A percentile compares a stretch with the other conserved stretches of the same genome.
phyloP scores from a whole-genome alignment of 2,888 invertebrate genomes.

The Blomia tropicalis region DNA sequence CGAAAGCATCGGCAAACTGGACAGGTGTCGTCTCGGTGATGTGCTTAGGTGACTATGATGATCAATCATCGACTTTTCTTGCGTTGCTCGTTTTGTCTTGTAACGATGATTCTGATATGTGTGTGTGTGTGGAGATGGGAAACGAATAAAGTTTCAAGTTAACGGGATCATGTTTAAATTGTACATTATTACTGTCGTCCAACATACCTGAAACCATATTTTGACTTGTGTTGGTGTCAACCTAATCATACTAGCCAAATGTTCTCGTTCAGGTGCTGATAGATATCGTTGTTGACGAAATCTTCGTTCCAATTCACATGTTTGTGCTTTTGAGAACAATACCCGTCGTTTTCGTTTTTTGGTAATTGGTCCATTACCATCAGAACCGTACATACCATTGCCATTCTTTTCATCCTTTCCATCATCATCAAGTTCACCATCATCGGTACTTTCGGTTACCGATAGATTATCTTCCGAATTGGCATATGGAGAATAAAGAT shows the following conservation, averaged over 20 bases:
- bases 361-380: constrained; percentile 26
- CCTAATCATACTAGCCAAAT: constrained; percentile 79
- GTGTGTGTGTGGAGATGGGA: not conserved
- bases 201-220: constrained; percentile 75
- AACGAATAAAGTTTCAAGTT: not conserved
- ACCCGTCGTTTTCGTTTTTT: constrained; percentile 90
- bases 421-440: constrained; percentile 36
- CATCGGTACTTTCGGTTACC: constrained; percentile 33
- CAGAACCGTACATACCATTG: constrained; percentile 7
- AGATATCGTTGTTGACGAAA: constrained; percentile 91
- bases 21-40: not conserved
- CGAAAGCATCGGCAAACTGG: not conserved
- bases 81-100: constrained; percentile 93
- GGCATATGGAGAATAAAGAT: constrained; percentile 6
- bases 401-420: constrained; percentile 27
- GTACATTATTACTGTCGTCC: not conserved
- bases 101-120: constrained; percentile 60
- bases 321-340: constrained; percentile 91
- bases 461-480: constrained; percentile 41
- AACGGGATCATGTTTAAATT: not conserved
- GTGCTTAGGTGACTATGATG: not conserved
- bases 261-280: constrained; percentile 92
- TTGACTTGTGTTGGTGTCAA: constrained; percentile 90
- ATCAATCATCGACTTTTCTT: constrained; percentile 51
- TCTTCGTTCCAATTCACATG: constrained; percentile 80